These are phyloP conservation scores for Orthosia incerta DNA, from an alignment of 2,888 invertebrate species.

Conservation along the genomic window DNA sequence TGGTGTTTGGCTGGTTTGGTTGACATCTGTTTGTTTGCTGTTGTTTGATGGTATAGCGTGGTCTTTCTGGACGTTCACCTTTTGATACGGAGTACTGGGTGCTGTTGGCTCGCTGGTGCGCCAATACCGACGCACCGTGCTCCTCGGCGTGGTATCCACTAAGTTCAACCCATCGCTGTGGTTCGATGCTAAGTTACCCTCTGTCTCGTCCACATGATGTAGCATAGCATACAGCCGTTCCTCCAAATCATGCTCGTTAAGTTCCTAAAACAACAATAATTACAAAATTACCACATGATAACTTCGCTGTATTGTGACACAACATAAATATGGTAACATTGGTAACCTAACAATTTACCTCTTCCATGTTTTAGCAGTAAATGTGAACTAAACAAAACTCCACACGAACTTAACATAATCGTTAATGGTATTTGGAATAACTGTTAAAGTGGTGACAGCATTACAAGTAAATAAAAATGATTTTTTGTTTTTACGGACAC, in stretches of 20 bases:
- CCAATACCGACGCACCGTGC: slow-evolving; percentile 86
- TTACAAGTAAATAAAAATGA: slow-evolving; percentile 85
- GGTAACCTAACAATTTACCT: slow-evolving; percentile 81
- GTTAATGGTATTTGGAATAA: slow-evolving; percentile 80
- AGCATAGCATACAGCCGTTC: slow-evolving; percentile 88
- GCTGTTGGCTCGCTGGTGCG: slow-evolving; percentile 72
- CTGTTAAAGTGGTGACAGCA: slow-evolving; percentile 83
- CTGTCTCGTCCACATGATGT: slow-evolving; percentile 86
- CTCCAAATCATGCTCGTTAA: slow-evolving; percentile 88
- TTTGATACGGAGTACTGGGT: slow-evolving; percentile 73
- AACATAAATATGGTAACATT: slow-evolving; percentile 82
- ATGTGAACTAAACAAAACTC: slow-evolving; percentile 83
- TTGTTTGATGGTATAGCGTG: slow-evolving; percentile 55
- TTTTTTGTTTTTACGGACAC: slow-evolving; percentile 85
- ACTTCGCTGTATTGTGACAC: slow-evolving; percentile 76
- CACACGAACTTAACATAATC: slow-evolving; percentile 88
- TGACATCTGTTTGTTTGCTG: slow-evolving; percentile 58
- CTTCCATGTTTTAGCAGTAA: slow-evolving; percentile 87
- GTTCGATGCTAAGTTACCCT: slow-evolving; percentile 74
- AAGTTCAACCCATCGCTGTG: slow-evolving; percentile 72
- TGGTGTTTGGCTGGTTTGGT: slow-evolving; percentile 66
- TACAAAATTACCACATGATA: slow-evolving; percentile 75
- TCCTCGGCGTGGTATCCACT: slow-evolving; percentile 76
- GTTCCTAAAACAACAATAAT: slow-evolving; percentile 83
- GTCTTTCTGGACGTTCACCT: slow-evolving; percentile 75